A percentile compares a stretch with the other conserved stretches of the same genome.
phyloP scores from a whole-genome alignment of 2,113 vertebrate species.

The Phalacrocorax aristotelis region DNA sequence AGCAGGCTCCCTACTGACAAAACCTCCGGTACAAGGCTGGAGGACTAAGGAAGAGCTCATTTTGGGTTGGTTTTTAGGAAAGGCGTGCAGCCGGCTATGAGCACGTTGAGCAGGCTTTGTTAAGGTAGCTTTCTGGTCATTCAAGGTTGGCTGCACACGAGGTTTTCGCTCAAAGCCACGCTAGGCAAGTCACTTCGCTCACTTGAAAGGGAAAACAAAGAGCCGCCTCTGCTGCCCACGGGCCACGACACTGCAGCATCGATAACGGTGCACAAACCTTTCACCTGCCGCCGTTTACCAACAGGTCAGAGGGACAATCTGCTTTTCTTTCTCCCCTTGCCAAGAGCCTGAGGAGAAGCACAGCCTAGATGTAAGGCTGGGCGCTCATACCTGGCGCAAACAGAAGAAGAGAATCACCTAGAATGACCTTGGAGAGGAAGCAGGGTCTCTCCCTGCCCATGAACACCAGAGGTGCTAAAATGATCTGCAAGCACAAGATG shows the following conservation, averaged over 20 bases:
- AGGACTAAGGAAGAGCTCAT: background rate
- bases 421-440: background rate
- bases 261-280: fast-evolving
- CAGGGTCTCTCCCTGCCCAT: background rate
- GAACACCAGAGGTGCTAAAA: background rate
- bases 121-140: background rate
- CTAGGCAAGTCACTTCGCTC: background rate
- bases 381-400: background rate
- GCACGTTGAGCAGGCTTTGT: fast-evolving
- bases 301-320: background rate
- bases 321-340: background rate
- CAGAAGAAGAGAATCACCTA: background rate
- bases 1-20: background rate
- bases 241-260: fast-evolving
- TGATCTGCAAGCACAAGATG: background rate
- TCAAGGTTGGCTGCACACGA: fast-evolving
- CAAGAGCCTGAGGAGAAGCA: background rate
- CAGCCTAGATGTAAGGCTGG: background rate
- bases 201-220: background rate
- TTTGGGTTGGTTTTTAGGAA: background rate
- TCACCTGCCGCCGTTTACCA: background rate
- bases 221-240: too few relatives aligned
- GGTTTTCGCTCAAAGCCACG: background rate
- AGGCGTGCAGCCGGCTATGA: background rate
- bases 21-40: background rate